Base-by-base conservation (phyloP, 2,888 invertebrate genomes). In the Glyphotaelius pellucidus region DNA sequence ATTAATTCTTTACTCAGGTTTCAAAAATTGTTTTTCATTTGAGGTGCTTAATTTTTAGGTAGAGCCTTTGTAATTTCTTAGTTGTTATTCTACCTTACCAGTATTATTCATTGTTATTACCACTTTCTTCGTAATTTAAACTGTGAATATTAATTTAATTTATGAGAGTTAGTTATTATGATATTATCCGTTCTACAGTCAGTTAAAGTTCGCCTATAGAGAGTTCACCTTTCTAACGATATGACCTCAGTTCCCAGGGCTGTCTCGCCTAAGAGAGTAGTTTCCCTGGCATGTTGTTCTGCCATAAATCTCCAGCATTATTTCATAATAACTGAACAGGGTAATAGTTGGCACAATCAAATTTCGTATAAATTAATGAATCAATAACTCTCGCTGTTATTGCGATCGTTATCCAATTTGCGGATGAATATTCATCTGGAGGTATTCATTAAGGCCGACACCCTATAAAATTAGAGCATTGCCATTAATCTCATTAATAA, bases 381-480 rank as follows among this genome's bases (percentile, higher is more conserved):
- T 84, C 35, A 84, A 84, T 84, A 84, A 84, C 84, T 84, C 15
- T 35, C 31, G 3, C 38, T 84, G 38, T 35, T 35, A 25, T 84
- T 84, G 84, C 79, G 67, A 32, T 79, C 30, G 86, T 30, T 42
- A 86, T 86, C 86, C 42, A 35, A n/a, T 31, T 35, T 31, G 32
- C n/a, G 32, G 32, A n/a, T 67, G 35, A 67, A 79, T 42, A 79
- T 89, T 79, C 88, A 89, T 79, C 88, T 89, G 79, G 38, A 89
- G 88, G 88, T 89, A 89, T 79, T 31, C 88, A 35, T 79, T 89
- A 89, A 42, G 42, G 79, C 38, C 88, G 32, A 89, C 88, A 89
- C 88, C 79, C 80, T 25, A 79, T 89, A 89, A 89, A 89, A 89
- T 80, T 67, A 79, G 88, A 89, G 30, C 79, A 80, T 38, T 79